These are phyloP conservation scores for Limnephilus marmoratus DNA, from an alignment of 2,888 invertebrate genomes.

Conservation along the genomic window DNA sequence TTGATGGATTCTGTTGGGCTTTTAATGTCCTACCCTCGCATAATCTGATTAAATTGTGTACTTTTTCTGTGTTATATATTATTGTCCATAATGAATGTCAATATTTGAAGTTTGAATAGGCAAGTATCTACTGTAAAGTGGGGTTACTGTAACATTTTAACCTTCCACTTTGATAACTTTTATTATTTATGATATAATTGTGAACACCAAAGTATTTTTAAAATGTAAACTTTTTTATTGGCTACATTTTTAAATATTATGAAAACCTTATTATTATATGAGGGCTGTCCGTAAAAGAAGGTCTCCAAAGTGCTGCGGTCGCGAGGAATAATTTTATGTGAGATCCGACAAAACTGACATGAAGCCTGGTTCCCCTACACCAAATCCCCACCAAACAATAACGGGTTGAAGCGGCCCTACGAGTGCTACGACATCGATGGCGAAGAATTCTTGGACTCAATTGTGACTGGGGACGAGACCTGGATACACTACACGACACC, in stretches of 20 bases:
- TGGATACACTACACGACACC: no score
- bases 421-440: no score
- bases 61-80: not conserved
- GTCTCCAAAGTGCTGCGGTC: no score
- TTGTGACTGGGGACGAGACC: no score
- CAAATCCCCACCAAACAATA: no score
- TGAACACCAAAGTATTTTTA: not conserved
- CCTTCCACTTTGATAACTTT: not conserved
- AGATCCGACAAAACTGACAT: no score
- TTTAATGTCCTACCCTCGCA: conserved; percentile 29
- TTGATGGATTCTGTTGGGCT: not conserved
- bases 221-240: not conserved
- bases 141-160: not conserved
- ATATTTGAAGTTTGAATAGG: not conserved
- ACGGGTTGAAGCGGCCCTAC: no score
- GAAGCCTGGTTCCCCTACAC: no score
- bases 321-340: no score
- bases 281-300: no score
- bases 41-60: conserved; percentile 28
- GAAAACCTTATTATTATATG: no score
- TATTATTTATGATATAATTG: not conserved
- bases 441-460: no score
- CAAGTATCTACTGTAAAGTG: not conserved
- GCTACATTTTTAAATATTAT: not conserved
- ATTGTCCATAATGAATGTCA: not conserved